These are phyloP conservation scores for Mesoclemmys tuberculata DNA, from an alignment of 2,113 vertebrate genomes.

Conservation along the genomic window DNA sequence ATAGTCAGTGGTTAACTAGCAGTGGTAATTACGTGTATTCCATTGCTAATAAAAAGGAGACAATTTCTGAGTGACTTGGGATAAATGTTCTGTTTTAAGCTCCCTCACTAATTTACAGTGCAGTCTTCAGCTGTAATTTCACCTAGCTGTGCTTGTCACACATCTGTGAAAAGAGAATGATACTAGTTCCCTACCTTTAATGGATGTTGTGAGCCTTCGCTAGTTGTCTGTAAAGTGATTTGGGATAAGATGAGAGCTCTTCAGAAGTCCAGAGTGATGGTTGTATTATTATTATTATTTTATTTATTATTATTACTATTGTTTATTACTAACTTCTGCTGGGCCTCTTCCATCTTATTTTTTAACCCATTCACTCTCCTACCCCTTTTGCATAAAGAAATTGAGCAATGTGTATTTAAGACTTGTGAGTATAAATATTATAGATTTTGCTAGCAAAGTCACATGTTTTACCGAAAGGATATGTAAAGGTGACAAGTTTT, in stretches of 20 bases:
- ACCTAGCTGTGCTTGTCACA: not conserved
- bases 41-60: not conserved
- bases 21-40: not conserved
- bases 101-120: not conserved
- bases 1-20: not conserved
- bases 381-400: not conserved
- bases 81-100: not conserved
- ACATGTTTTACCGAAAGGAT: not conserved
- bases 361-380: not conserved
- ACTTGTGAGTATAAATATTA: constrained; percentile 34
- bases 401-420: constrained; percentile 5
- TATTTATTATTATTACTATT: not conserved
- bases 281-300: not conserved
- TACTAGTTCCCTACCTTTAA: not conserved
- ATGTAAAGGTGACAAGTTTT: constrained; percentile 17
- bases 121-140: not conserved
- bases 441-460: constrained; percentile 1
- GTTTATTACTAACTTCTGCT: not conserved
- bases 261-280: not conserved
- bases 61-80: not conserved
- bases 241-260: not conserved
- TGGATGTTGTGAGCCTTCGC: not conserved
- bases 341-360: not conserved
- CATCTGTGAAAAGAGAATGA: not conserved
- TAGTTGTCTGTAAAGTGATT: not conserved